phyloP scores from a whole-genome alignment of 1,140 invertebrate species.

The Megalopta genalis region DNA sequence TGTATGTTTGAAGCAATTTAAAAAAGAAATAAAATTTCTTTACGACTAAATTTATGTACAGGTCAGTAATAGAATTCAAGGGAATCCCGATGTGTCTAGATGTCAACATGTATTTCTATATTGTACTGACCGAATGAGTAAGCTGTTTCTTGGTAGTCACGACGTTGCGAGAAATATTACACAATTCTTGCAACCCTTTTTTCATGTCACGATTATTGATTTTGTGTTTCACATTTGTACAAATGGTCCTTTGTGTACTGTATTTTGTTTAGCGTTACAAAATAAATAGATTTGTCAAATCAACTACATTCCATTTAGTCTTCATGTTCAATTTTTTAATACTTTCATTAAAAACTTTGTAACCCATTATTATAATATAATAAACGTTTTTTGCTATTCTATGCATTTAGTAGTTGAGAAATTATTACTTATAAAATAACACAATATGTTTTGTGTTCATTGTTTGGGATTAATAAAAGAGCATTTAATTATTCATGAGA shows the following conservation, averaged over 20 bases:
- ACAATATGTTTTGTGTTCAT: too few species aligned
- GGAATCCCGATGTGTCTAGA: constrained; percentile 19
- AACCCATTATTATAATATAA: too few species aligned
- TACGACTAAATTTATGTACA: not conserved
- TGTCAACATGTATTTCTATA: constrained; percentile 4
- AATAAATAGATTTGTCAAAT: too few species aligned
- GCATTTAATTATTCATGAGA: too few species aligned
- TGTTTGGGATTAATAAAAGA: too few species aligned
- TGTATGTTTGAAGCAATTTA: not conserved
- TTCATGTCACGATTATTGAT: constrained; percentile 38
- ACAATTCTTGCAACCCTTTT: constrained; percentile 19
- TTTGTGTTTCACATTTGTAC: not conserved
- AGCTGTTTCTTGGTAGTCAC: constrained; percentile 29
- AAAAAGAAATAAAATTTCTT: not conserved
- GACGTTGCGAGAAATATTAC: not conserved
- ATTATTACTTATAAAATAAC: too few species aligned
- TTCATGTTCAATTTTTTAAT: too few species aligned
- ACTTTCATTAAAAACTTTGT: too few species aligned
- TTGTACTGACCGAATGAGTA: constrained; percentile 20
- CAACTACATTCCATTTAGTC: too few species aligned
- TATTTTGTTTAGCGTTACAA: not conserved
- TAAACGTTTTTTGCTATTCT: too few species aligned
- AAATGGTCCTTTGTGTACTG: too few species aligned
- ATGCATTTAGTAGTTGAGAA: too few species aligned
- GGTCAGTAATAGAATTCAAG: not conserved